Conservation (phyloP, 2,888 invertebrate genomes). For the Ennomos fuscantarius region DNA sequence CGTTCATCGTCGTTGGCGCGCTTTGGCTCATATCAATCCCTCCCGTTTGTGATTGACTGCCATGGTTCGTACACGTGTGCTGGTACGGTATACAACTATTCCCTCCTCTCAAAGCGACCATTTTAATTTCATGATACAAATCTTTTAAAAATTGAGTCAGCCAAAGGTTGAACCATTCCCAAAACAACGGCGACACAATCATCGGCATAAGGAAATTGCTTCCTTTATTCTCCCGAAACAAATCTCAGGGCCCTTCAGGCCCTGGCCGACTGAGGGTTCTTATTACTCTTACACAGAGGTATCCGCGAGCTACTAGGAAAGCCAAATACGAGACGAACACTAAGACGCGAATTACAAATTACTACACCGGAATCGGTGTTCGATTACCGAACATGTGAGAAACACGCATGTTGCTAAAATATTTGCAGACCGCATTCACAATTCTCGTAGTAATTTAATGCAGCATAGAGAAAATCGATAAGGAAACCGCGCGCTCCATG, state of each 20-base stretch:
- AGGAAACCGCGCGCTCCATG: constrained; percentile 77
- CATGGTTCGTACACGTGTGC: constrained; percentile 67
- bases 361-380: constrained; percentile 48
- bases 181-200: constrained; percentile 73
- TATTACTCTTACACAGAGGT: constrained; percentile 7
- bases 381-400: constrained; percentile 50
- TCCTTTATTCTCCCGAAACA: constrained; percentile 27
- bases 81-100: constrained; percentile 65
- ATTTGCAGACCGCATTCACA: constrained; percentile 74
- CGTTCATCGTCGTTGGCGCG: constrained; percentile 69
- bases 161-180: constrained; percentile 82
- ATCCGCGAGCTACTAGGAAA: constrained; percentile 5
- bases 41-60: constrained; percentile 61
- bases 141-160: constrained; percentile 76
- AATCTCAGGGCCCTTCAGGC: constrained; percentile 36
- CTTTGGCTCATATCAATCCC: constrained; percentile 66
- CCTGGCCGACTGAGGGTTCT: constrained; percentile 18
- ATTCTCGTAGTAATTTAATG: constrained; percentile 78
- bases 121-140: constrained; percentile 81
- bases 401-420: constrained; percentile 63
- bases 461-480: constrained; percentile 84
- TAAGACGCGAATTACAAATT: constrained; percentile 41
- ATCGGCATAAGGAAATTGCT: constrained; percentile 64
- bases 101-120: constrained; percentile 77
- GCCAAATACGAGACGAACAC: constrained; percentile 20